Evolutionary conservation across 2,888 invertebrate species (phyloP).

Genomic region (Clunio marinus): DNA sequence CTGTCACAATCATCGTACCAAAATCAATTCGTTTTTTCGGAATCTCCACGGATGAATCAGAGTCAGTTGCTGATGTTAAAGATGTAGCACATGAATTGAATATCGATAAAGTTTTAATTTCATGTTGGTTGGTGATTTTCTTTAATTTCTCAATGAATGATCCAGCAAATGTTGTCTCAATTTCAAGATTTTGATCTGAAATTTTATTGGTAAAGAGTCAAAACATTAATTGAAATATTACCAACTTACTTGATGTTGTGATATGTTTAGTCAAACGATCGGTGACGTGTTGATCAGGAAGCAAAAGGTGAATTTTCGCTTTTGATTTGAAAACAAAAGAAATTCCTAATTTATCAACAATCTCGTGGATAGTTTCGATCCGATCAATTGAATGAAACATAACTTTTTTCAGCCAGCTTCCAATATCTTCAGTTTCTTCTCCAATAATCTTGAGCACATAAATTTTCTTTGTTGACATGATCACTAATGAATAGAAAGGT

Average conservation of each 20-base stretch:
- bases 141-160: slow-evolving; percentile 44
- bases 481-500: slow-evolving; percentile 52
- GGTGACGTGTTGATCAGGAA: slow-evolving; percentile 55
- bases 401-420: slow-evolving; percentile 54
- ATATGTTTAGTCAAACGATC: slow-evolving; percentile 48
- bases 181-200: slow-evolving; percentile 44
- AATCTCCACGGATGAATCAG: background rate
- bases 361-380: slow-evolving; percentile 51
- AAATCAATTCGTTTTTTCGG: slow-evolving; percentile 43
- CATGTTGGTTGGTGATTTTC: slow-evolving; percentile 44
- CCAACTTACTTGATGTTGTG: slow-evolving; percentile 26
- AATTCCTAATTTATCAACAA: slow-evolving; percentile 57
- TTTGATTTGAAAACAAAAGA: slow-evolving; percentile 52
- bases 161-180: background rate
- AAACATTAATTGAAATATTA: slow-evolving; percentile 8
- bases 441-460: slow-evolving; percentile 55
- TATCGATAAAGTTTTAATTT: slow-evolving; percentile 51
- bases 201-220: slow-evolving; percentile 10
- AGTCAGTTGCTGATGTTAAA: slow-evolving; percentile 42
- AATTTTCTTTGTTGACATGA: slow-evolving; percentile 54
- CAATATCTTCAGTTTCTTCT: slow-evolving; percentile 54
- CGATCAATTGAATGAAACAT: slow-evolving; percentile 53
- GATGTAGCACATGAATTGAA: slow-evolving; percentile 51
- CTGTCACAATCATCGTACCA: slow-evolving; percentile 48
- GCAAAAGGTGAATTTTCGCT: slow-evolving; percentile 48